A percentile compares a stretch with the other conserved stretches of the same genome.
Conservation (phyloP, 1,140 invertebrate genomes). For the Centruroides sculpturatus region DNA sequence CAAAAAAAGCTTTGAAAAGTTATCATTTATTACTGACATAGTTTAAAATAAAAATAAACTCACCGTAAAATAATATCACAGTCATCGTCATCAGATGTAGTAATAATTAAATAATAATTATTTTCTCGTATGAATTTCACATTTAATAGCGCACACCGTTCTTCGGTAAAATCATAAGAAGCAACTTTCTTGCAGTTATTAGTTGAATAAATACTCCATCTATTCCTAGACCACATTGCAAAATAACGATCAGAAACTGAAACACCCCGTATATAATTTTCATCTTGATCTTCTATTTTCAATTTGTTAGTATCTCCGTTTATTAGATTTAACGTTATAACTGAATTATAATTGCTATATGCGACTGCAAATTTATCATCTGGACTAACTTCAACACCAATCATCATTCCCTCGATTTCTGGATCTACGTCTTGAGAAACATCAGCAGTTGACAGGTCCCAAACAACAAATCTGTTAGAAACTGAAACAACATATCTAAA, state of each 20-base stretch:
- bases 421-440: constrained; percentile 79
- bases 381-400: constrained; percentile 79
- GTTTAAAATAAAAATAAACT: too few species aligned
- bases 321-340: constrained; percentile 13
- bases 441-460: constrained; percentile 89
- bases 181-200: constrained; percentile 16
- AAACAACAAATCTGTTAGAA: constrained; percentile 93
- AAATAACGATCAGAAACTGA: not conserved
- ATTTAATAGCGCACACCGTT: not conserved
- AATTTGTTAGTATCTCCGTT: constrained; percentile 11
- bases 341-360: constrained; percentile 77
- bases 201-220: constrained; percentile 9
- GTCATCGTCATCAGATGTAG: too few species aligned
- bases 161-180: not conserved
- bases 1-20: too few species aligned
- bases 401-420: constrained; percentile 81
- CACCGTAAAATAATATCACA: too few species aligned
- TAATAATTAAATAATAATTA: not conserved
- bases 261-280: not conserved
- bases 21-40: too few species aligned
- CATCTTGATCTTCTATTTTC: not conserved
- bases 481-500: constrained; percentile 88
- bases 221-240: constrained; percentile 5
- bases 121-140: not conserved
- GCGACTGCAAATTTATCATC: constrained; percentile 94